These are phyloP conservation scores for Hyphantria cunea DNA, from an alignment of 1,140 invertebrate species.

Conservation along the genomic window DNA sequence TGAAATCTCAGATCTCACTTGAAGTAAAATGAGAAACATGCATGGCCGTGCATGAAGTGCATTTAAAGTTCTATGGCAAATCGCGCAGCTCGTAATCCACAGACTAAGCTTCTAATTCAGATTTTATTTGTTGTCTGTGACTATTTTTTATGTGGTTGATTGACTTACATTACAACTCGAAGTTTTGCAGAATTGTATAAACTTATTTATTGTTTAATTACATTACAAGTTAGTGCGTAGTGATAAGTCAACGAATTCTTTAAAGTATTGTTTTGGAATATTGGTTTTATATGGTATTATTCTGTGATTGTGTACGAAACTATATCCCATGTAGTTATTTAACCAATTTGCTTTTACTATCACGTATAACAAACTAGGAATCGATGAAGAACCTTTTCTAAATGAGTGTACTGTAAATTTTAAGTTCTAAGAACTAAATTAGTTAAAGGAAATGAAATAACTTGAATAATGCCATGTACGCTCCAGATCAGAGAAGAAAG, in stretches of 20 bases:
- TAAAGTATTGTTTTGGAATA: background rate
- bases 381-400: background rate
- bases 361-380: background rate
- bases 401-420: too few relatives aligned
- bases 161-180: slow-evolving; percentile 10
- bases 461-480: slow-evolving; percentile 74
- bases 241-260: background rate
- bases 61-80: too few relatives aligned
- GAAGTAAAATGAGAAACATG: too few relatives aligned
- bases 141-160: slow-evolving; percentile 18
- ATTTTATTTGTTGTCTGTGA: slow-evolving; percentile 4
- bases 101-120: too few relatives aligned
- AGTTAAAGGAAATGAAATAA: slow-evolving; percentile 22
- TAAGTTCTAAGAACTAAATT: too few relatives aligned
- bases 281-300: background rate
- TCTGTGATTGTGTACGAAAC: slow-evolving; percentile 19
- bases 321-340: slow-evolving; percentile 2
- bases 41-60: too few relatives aligned
- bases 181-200: slow-evolving; percentile 24
- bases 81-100: too few relatives aligned
- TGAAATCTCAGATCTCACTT: too few relatives aligned
- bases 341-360: slow-evolving; percentile 12
- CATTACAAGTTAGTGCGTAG: slow-evolving; percentile 1
- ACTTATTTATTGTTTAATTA: slow-evolving; percentile 11
- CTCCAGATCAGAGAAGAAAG: slow-evolving; percentile 74